phyloP scores from a whole-genome alignment of 2,888 invertebrate genomes.

The Empis stercorea region DNA sequence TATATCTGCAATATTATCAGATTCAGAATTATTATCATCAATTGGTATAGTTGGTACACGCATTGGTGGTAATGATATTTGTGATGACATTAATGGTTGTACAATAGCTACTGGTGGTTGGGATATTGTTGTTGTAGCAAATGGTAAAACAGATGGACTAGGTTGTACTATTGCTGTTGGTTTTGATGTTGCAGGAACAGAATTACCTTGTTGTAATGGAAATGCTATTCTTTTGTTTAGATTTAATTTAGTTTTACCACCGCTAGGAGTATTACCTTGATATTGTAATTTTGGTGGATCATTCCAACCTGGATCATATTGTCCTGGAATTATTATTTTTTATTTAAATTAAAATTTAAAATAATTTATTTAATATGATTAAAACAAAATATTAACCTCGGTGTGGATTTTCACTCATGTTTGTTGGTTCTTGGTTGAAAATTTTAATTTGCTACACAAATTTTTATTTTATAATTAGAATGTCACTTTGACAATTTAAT shows the following conservation, averaged over 20 bases:
- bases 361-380: no score
- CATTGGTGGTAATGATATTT: conserved; percentile 6
- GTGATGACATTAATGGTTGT: conserved; percentile 16
- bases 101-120: conserved; percentile 23
- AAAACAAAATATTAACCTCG: background rate
- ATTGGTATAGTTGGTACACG: conserved; percentile 6
- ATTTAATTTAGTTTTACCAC: conserved; percentile 27
- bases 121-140: conserved; percentile 12
- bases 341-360: background rate
- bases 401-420: background rate
- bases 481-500: no score
- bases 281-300: conserved; percentile 29
- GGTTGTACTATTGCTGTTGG: conserved; percentile 25
- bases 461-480: no score
- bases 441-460: no score
- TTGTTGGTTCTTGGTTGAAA: no score
- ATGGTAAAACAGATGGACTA: conserved; percentile 17
- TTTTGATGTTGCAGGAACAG: conserved; percentile 17
- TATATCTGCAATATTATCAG: background rate
- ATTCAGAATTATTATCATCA: background rate
- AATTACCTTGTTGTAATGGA: conserved; percentile 21
- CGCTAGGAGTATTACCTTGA: conserved; percentile 15
- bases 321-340: conserved; percentile 18
- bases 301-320: conserved; percentile 34
- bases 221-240: conserved; percentile 31